A percentile compares a stretch with the other conserved stretches of the same genome.
These are phyloP conservation scores for Ochotona curzoniae DNA, from an alignment of 2,113 vertebrate species.

Conservation along the genomic window DNA sequence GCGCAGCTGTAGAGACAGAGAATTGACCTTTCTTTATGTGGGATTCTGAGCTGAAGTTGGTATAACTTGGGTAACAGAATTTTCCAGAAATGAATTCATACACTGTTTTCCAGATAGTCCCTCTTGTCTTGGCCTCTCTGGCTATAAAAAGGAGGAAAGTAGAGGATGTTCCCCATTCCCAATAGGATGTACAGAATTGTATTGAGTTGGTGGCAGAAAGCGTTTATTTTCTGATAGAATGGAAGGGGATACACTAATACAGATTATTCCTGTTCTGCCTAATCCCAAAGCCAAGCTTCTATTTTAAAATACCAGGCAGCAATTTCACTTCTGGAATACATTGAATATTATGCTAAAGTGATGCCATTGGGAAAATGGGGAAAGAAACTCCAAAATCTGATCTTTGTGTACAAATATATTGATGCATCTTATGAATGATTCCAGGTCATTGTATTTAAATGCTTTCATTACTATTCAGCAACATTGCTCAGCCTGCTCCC, in stretches of 20 bases:
- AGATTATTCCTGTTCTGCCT: conserved; percentile 65
- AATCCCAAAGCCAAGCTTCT: conserved; percentile 62
- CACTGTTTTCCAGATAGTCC: neutral
- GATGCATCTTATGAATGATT: neutral
- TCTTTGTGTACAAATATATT: conserved; percentile 49
- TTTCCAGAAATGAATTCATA: neutral
- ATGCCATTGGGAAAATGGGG: conserved; percentile 51
- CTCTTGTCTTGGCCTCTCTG: neutral
- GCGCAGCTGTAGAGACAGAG: conserved; percentile 9
- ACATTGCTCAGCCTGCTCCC: neutral
- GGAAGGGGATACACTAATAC: conserved; percentile 25
- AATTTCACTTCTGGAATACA: conserved; percentile 60
- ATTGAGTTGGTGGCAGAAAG: conserved; percentile 37
- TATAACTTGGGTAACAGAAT: neutral
- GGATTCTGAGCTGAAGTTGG: neutral
- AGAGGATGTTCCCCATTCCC: neutral
- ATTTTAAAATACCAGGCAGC: conserved; percentile 66
- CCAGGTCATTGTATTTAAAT: neutral
- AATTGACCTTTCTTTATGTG: conserved; percentile 6
- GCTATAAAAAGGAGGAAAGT: neutral
- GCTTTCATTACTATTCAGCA: conserved; percentile 30
- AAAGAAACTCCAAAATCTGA: conserved; percentile 55
- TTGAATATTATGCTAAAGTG: conserved; percentile 60
- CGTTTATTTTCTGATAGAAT: conserved; percentile 55
- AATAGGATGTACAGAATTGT: neutral